These are phyloP conservation scores for Volucella inanis DNA, from an alignment of 2,888 invertebrate genomes.

Conservation along the genomic window DNA sequence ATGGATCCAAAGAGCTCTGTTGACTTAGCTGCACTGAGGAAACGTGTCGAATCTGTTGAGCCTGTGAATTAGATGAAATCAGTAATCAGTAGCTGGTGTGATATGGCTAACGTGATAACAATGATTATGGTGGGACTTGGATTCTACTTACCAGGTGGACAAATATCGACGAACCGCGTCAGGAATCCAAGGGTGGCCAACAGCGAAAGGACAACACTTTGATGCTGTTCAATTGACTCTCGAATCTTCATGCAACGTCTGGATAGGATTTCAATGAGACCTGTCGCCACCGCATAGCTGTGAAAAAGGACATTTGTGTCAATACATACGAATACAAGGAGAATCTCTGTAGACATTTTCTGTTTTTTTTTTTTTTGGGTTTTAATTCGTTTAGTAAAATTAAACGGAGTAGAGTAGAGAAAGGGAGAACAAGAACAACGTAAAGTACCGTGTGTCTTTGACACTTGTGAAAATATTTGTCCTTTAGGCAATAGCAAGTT, in stretches of 20 bases:
- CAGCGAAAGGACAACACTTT: constrained; percentile 82
- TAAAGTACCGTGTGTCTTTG: constrained; percentile 83
- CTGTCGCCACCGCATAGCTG: constrained; percentile 91
- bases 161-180: constrained; percentile 82
- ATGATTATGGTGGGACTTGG: constrained; percentile 34
- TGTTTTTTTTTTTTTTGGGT: constrained; percentile 32
- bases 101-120: constrained; percentile 3
- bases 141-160: constrained; percentile 80
- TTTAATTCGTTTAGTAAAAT: constrained; percentile 73
- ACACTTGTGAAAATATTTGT: constrained; percentile 84
- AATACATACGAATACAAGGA: constrained; percentile 49
- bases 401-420: constrained; percentile 60
- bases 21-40: constrained; percentile 81
- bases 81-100: constrained; percentile 40
- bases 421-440: constrained; percentile 58
- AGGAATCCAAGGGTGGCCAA: constrained; percentile 82
- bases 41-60: constrained; percentile 82
- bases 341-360: neutral
- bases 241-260: constrained; percentile 88
- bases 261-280: constrained; percentile 90
- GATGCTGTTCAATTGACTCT: constrained; percentile 85
- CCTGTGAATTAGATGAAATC: constrained; percentile 77
- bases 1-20: constrained; percentile 83
- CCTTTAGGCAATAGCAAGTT: constrained; percentile 77
- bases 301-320: constrained; percentile 77